Conservation (phyloP, 2,888 invertebrate species). For the Drosophila pullipes region DNA sequence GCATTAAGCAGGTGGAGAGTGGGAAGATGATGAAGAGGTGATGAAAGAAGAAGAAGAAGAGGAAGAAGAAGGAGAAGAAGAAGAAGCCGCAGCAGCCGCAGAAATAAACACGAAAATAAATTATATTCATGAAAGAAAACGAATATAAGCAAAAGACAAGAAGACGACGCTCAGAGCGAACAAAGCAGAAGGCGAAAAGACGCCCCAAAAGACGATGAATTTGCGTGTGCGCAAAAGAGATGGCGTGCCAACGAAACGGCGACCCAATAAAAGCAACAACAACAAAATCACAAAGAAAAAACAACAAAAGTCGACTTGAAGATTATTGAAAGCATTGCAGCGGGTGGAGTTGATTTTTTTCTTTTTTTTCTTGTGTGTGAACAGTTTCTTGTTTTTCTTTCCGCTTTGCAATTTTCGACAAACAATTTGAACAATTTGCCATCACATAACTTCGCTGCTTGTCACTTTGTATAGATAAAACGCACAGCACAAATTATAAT, state of each 20-base stretch:
- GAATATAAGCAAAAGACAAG: slow-evolving; percentile 63
- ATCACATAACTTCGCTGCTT: slow-evolving; percentile 57
- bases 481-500: slow-evolving; percentile 57
- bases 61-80: slow-evolving; percentile 30
- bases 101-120: slow-evolving; percentile 70
- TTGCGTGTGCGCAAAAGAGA: slow-evolving; percentile 70
- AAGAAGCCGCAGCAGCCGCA: slow-evolving; percentile 50
- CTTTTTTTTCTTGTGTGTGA: slow-evolving; percentile 1
- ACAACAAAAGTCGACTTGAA: slow-evolving; percentile 33
- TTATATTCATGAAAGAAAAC: slow-evolving; percentile 74
- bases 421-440: slow-evolving; percentile 62
- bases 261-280: slow-evolving; percentile 56
- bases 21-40: slow-evolving; percentile 33
- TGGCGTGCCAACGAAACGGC: slow-evolving; percentile 58
- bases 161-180: slow-evolving; percentile 63
- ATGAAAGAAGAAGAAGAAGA: slow-evolving; percentile 17
- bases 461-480: slow-evolving; percentile 67
- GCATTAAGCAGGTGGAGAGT: slow-evolving; percentile 30
- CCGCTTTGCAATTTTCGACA: slow-evolving; percentile 50
- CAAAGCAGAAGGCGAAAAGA: slow-evolving; percentile 70
- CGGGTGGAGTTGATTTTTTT: slow-evolving; percentile 53
- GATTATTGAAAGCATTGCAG: slow-evolving; percentile 51
- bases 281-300: slow-evolving; percentile 39
- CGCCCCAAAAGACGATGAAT: slow-evolving; percentile 40
- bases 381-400: slow-evolving; percentile 30